Evolutionary conservation across 2,888 invertebrate genomes (phyloP), one percentile per base, ranked within the genome.

Genomic region (Ophion ellenae): DNA sequence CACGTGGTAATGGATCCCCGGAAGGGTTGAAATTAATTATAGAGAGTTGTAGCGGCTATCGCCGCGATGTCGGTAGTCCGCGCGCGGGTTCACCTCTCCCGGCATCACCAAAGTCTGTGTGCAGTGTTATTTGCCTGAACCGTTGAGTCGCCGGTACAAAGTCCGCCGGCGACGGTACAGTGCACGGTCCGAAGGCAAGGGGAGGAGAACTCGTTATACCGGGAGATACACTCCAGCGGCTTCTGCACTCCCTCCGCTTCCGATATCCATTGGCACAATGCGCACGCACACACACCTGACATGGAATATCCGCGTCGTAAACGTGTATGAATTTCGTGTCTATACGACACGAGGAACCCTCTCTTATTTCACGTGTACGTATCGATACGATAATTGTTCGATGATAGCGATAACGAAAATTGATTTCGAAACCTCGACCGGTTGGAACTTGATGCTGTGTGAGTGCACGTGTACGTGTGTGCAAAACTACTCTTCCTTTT

Each of bases 11-110:
- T 90, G 90, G 90, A 90, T 89, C 89, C 88, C 88, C 87, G 88
- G 89, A 89, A 90, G 90, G 90, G 91, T 88, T 89, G 91, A 90
- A 91, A 91, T 91, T 91, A 91, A 91, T 91, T 91, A 91, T 90
- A 90, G 91, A 89, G 88, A 89, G 86, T 86, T 83, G 80, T 86
- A 81, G 86, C 81, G 40, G 40, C 40, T 80, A 86, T 83, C 77
- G 85, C 80, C 59, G 14, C 80, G 69, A 81, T 74, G 81, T 78
- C 69, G 81, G 81, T 74, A 85, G 53, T 11, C 80, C 69, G 11
- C 14, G 64, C 53, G 47, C 66, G 86, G 64, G 45, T 59, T 64
- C 20, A 17, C 28, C 32, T 45, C 81, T 80, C 73, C 28, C 45
- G n/a, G 47, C 14, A 47, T 3, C 47, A 0, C 47, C 14, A 47